Evolutionary conservation across 2,888 invertebrate genomes (phyloP), one percentile per base, ranked within the genome.

Genomic region (Siphlonurus alternatus): DNA sequence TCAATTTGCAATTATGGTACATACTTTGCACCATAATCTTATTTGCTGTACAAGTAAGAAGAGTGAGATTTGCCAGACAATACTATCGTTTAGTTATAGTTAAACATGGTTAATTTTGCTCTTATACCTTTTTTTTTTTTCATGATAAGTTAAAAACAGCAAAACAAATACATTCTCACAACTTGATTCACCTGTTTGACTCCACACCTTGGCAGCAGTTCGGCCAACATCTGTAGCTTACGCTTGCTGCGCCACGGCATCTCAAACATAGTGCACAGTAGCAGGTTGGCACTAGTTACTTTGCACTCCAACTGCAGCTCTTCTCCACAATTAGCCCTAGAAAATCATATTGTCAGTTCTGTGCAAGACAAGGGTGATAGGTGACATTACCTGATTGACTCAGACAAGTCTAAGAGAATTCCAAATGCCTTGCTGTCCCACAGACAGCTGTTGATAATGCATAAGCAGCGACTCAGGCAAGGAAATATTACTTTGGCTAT

Each of bases 191-290:
- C 71, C 69, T 68, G 68, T 15, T 66, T 65, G 7, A 67, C 66
- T 15, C 69, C 69, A 65, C 65, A 69, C 54, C 66, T 68, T 15
- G 68, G 69, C n/a, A 69, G 38, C 59, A 83, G 74, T 72, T 79
- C 80, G 54, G 79, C 73, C 5, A 83, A 71, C 76, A 82, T 80
- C 66, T 79, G 75, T 72, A 79, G 83, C 69, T 83, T 84, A 56
- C 78, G 79, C 72, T 82, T 81, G 68, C 80, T 81, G 76, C 80
- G 80, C 74, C 82, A 81, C 64, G 83, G 80, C 23, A 72, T 18
- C 20, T 56, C 56, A 5, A 10, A 20, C 56, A 56, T 38, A 15
- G 38, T 15, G 15, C 38, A 38, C 38, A 38, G 15, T 38, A 38
- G 15, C 15, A 38, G 15, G 38, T 38, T 38, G 38, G 38, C 38